Conservation (phyloP, 2,888 invertebrate genomes). For the Bibio marci region DNA sequence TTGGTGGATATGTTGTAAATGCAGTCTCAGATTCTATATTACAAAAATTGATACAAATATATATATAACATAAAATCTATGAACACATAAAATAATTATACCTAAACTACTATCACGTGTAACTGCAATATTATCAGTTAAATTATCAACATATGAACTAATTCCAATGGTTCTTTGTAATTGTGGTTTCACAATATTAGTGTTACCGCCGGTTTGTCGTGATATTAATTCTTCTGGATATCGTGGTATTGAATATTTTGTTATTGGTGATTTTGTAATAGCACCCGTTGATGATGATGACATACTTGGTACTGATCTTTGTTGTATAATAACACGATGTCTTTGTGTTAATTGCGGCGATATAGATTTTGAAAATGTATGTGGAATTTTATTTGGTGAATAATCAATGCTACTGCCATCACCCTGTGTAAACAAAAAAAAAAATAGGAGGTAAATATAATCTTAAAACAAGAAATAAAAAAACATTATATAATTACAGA, state of each 20-base stretch:
- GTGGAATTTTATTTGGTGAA: slow-evolving; percentile 38
- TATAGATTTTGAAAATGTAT: slow-evolving; percentile 29
- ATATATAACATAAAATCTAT: background rate
- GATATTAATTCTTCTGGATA: slow-evolving; percentile 22
- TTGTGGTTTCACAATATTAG: slow-evolving; percentile 9
- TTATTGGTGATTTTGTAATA: slow-evolving; percentile 15
- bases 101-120: slow-evolving; percentile 29
- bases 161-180: slow-evolving; percentile 7
- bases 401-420: slow-evolving; percentile 50
- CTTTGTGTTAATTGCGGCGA: slow-evolving; percentile 29
- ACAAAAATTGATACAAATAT: slow-evolving; percentile 2
- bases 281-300: slow-evolving; percentile 20
- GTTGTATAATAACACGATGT: slow-evolving; percentile 28
- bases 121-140: slow-evolving; percentile 13
- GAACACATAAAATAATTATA: slow-evolving; percentile 11
- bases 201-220: slow-evolving; percentile 6
- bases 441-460: background rate
- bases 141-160: slow-evolving; percentile 16
- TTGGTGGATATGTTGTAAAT: background rate
- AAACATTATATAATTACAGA: slow-evolving; percentile 23
- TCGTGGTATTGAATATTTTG: slow-evolving; percentile 29
- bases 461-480: background rate
- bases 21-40: slow-evolving; percentile 28
- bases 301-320: slow-evolving; percentile 25
- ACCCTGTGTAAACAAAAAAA: slow-evolving; percentile 29